Base-by-base conservation (phyloP, 2,888 invertebrate genomes). In the Caenorhabditis sp. region DNA sequence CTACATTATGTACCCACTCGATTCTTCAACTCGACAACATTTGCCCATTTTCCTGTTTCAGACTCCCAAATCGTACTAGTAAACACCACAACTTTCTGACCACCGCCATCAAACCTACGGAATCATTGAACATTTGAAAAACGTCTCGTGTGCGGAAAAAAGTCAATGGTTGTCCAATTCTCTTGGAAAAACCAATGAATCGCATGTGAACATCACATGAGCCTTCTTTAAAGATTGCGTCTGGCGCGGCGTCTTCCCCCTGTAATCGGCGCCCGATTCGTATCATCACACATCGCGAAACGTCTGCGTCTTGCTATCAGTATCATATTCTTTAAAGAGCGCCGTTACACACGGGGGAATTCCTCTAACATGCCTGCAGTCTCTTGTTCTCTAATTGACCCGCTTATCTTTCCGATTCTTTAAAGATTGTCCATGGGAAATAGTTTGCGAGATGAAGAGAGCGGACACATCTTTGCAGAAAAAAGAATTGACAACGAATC, bases 401-500 rank as follows among this genome's bases (percentile, higher is more conserved):
- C 69, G 69, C 77, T 77, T 77, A 77, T 77, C 77, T 63, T 69
- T 61, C 22, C 63, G 41, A 41, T 77, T 77, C 77, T 77, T 77
- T 77, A 77, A 77, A 77, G 77, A 77, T 69, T 77, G 77, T 19
- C n/a, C 22, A 8, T 14, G 14, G 41, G 35, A 47, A 51, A 79
- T 51, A 56, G 64, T 41, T 28, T 38, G 26, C 24, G 68, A 35
- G 54, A 70, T 41, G 63, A 51, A 69, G 69, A 77, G 56, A 64
- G 63, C 26, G 12, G 64, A 72, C 51, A 56, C 54, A 24, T 70
- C 51, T 70, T 79, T 79, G 79, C 79, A 79, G 58, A 63, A 77
- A 75, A 51, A 54, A 51, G 56, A 64, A 35, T 41, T 66, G 66
- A 59, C n/a, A 59, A 12, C n/a, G 38, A 63, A 70, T 61, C 41